These are phyloP conservation scores for Danaus melanippus DNA, from an alignment of 1,140 invertebrate genomes.

Conservation along the genomic window DNA sequence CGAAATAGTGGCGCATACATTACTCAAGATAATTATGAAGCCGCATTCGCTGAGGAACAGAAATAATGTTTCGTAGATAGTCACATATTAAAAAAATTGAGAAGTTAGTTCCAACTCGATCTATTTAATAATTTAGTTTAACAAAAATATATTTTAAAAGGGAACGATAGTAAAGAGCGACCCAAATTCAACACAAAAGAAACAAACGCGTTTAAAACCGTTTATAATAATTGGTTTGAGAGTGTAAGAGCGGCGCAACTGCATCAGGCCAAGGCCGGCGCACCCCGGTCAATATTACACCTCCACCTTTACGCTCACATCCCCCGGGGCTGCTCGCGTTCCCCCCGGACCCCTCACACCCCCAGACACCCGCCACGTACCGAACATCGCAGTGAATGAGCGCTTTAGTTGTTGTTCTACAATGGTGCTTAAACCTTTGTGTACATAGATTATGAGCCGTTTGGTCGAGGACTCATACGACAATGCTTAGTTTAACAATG, in stretches of 20 bases:
- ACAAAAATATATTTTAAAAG: too few relatives aligned
- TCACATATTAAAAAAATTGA: not conserved
- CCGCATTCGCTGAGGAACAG: not conserved
- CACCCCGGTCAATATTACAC: slow-evolving; percentile 16
- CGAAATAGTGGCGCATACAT: too few relatives aligned
- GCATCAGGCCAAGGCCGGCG: slow-evolving; percentile 31
- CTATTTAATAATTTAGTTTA: too few relatives aligned
- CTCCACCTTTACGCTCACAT: slow-evolving; percentile 2
- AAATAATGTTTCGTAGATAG: not conserved
- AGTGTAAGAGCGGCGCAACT: slow-evolving; percentile 18
- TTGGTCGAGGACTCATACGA: slow-evolving; percentile 1
- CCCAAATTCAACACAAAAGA: slow-evolving; percentile 8
- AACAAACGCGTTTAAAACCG: slow-evolving; percentile 16
- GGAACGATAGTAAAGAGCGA: not conserved
- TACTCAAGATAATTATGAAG: too few relatives aligned
- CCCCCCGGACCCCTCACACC: slow-evolving; percentile 1
- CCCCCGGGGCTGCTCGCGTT: not conserved
- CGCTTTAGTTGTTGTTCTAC: slow-evolving; percentile 16
- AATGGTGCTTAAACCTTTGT: slow-evolving; percentile 16
- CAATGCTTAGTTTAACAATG: slow-evolving; percentile 3
- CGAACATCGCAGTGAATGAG: slow-evolving; percentile 13
- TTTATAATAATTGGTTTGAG: slow-evolving; percentile 27
- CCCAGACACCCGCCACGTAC: slow-evolving; percentile 5
- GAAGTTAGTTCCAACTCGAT: too few relatives aligned
- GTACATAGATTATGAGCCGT: slow-evolving; percentile 1